These are phyloP conservation scores for Mormoops blainvillei DNA, from an alignment of 2,113 vertebrate genomes.

Conservation along the genomic window DNA sequence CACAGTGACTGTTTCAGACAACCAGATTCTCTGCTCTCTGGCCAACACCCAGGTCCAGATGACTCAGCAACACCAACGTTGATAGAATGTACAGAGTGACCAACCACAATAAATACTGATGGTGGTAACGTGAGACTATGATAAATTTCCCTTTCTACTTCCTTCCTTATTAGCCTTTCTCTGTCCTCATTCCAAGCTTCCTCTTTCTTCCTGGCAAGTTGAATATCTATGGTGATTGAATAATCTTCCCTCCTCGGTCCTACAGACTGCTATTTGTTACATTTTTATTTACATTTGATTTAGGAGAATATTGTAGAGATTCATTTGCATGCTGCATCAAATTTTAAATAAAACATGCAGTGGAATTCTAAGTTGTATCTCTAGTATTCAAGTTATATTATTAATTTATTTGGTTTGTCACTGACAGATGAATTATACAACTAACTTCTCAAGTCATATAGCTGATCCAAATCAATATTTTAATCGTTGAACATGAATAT, in stretches of 20 bases:
- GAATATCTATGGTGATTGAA: constrained; percentile 52
- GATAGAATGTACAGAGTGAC: not conserved
- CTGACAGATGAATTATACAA: constrained; percentile 73
- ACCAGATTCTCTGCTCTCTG: not conserved
- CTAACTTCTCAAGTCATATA: constrained; percentile 48
- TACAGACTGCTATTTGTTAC: constrained; percentile 60
- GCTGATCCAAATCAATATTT: constrained; percentile 67
- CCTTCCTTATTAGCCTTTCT: not conserved
- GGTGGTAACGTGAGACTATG: not conserved
- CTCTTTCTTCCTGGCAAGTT: not conserved
- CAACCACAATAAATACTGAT: not conserved
- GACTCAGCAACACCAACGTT: not conserved
- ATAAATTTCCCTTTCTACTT: not conserved
- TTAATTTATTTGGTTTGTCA: constrained; percentile 78
- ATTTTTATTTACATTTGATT: constrained; percentile 74
- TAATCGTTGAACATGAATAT: constrained; percentile 65
- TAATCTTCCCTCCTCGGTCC: constrained; percentile 12
- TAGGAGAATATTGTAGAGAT: constrained; percentile 71
- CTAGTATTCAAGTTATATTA: constrained; percentile 72
- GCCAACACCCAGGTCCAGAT: not conserved
- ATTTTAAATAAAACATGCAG: constrained; percentile 76
- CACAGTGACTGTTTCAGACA: not conserved
- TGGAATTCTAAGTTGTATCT: constrained; percentile 57
- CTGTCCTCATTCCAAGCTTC: not conserved
- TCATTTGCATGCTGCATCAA: constrained; percentile 66